phyloP scores from a whole-genome alignment of 2,113 vertebrate species.

The Carassius gibelio region DNA sequence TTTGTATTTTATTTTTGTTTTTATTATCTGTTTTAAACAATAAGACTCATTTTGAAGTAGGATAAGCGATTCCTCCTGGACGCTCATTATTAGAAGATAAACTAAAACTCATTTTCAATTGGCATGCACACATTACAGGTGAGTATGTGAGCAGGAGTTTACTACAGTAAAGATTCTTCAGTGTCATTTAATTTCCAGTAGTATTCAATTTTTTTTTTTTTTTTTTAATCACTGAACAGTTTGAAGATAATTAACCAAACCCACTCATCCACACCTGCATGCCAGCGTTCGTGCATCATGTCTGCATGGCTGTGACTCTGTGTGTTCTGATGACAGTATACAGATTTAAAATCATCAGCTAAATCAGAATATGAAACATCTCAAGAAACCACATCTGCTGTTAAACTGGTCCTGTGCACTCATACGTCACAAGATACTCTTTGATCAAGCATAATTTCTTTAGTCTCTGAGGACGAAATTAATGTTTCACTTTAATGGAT shows the following conservation, averaged over 20 bases:
- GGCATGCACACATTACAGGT: slow-evolving; percentile 7
- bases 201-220: not conserved
- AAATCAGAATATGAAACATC: not conserved
- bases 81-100: not conserved
- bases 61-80: not conserved
- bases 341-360: not conserved
- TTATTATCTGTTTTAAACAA: not conserved
- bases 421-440: too few relatives aligned
- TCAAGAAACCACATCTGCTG: not conserved
- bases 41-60: not conserved
- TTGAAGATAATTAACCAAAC: not conserved
- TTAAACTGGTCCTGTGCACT: not conserved
- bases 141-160: not conserved
- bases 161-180: not conserved
- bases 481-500: too few relatives aligned
- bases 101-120: not conserved
- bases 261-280: slow-evolving; percentile 11
- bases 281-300: not conserved
- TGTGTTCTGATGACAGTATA: not conserved
- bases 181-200: not conserved
- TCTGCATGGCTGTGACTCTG: slow-evolving; percentile 36
- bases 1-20: slow-evolving; percentile 26
- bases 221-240: not conserved
- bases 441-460: too few relatives aligned
- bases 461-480: too few relatives aligned